phyloP scores from a whole-genome alignment of 2,888 invertebrate genomes.

The Orthonychiurus folsomi region DNA sequence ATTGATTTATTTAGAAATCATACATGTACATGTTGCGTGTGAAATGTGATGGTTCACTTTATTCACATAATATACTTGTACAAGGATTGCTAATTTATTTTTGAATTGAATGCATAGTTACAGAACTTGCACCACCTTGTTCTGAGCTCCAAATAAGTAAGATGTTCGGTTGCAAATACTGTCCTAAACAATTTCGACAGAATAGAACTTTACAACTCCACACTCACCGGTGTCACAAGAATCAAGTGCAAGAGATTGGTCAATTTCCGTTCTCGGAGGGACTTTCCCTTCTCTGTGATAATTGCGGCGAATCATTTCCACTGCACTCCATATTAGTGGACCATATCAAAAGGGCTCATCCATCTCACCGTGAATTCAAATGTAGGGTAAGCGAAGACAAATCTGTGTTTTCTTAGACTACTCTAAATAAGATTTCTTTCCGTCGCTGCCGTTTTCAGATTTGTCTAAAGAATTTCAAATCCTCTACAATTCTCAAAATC shows the following conservation, averaged over 20 bases:
- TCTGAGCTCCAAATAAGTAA: neutral
- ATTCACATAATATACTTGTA: no score
- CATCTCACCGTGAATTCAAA: neutral
- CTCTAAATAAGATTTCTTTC: neutral
- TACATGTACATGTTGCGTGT: no score
- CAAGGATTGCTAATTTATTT: no score
- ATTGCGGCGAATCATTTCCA: conserved; percentile 18
- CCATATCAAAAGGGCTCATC: conserved; percentile 17
- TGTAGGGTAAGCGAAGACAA: neutral
- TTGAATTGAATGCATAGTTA: no score
- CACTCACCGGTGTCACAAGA: neutral
- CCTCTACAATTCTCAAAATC: neutral
- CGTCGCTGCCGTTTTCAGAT: neutral
- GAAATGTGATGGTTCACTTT: no score
- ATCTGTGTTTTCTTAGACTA: neutral
- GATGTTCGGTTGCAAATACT: neutral
- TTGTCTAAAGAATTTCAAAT: neutral
- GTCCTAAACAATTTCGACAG: neutral
- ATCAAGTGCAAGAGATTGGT: neutral
- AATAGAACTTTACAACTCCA: no score
- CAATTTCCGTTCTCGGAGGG: neutral
- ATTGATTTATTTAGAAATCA: no score
- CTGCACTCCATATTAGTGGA: conserved; percentile 11
- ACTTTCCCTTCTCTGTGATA: conserved; percentile 14
- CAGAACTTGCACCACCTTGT: neutral